phyloP scores from a whole-genome alignment of 2,113 vertebrate species.

The Ictalurus punctatus region DNA sequence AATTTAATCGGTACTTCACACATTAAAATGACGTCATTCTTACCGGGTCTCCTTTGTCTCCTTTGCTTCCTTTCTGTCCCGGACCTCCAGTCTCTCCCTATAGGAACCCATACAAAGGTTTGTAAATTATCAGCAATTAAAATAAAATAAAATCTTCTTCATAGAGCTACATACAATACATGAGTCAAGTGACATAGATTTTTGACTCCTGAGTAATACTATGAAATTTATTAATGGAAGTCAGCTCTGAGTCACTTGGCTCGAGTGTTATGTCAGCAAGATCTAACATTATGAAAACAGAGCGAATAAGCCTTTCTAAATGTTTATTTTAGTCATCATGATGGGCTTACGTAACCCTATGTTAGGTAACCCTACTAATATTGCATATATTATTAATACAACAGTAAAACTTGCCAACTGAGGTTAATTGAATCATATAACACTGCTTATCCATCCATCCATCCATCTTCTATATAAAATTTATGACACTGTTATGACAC shows the following conservation, averaged over 20 bases:
- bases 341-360: background rate
- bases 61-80: constrained; percentile 90
- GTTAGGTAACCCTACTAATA: background rate
- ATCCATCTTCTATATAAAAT: too few species aligned
- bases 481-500: background rate
- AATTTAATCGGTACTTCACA: background rate
- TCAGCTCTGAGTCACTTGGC: background rate
- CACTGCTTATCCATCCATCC: background rate
- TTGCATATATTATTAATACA: background rate
- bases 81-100: constrained; percentile 85
- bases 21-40: constrained; percentile 58
- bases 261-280: background rate
- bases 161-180: background rate
- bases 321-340: background rate
- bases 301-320: background rate
- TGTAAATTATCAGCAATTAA: background rate
- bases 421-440: background rate
- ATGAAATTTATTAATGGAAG: background rate
- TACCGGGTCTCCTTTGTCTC: constrained; percentile 86
- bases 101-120: background rate
- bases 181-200: background rate
- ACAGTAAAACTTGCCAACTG: background rate
- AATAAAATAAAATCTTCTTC: background rate
- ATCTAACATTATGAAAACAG: background rate
- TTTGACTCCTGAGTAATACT: background rate